Conservation (phyloP, 2,797 vertebrate species). For the Lacerta bilineata region DNA sequence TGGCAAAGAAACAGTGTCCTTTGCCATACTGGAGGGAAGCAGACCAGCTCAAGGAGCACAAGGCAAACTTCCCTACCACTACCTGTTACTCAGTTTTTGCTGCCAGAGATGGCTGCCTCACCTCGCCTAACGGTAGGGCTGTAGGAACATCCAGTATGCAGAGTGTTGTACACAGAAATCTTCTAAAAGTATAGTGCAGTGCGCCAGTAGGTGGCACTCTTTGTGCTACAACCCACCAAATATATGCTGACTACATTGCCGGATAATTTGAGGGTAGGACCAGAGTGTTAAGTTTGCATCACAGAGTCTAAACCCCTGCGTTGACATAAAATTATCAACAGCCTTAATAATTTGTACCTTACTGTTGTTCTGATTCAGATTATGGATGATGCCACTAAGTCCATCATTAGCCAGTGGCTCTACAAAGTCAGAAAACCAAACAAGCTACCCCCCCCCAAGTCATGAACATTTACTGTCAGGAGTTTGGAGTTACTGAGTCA, state of each 20-base stretch:
- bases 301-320: not conserved
- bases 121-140: no score
- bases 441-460: no score
- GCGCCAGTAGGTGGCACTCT: not conserved
- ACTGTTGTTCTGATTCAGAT: not conserved
- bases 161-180: not conserved
- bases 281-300: no score
- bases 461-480: not conserved
- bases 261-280: no score
- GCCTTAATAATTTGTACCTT: no score
- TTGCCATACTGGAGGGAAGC: no score
- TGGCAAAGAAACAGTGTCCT: no score
- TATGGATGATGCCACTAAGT: not conserved
- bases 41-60: no score
- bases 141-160: no score
- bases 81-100: no score
- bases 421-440: not conserved
- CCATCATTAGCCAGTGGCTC: not conserved
- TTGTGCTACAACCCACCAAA: not conserved
- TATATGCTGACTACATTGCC: not conserved
- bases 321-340: not conserved
- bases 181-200: not conserved
- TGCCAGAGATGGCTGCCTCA: no score
- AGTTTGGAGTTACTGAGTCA: not conserved
- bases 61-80: no score